Evolutionary conservation across 2,113 vertebrate genomes (phyloP), one percentile per base, ranked within the genome.

Genomic region (Scalopus aquaticus): DNA sequence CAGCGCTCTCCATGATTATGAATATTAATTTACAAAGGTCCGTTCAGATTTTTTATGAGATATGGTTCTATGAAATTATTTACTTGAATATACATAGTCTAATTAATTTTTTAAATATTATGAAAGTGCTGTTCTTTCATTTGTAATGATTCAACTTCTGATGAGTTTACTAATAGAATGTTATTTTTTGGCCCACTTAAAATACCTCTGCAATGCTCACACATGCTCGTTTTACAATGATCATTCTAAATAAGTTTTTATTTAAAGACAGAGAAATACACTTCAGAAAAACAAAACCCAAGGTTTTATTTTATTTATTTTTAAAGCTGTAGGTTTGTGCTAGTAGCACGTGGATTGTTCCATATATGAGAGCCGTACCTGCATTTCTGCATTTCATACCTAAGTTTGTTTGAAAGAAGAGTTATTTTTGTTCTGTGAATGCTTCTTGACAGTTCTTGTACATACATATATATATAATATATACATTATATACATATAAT

Each of bases 371-470:
- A 98, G 97, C 98, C 98, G 97, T 97, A 97, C 97, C 98, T 98
- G 97, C 98, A 98, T 98, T 98, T 98, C n/a, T n/a, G n/a, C 98
- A 98, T 98, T 98, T n/a, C n/a, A n/a, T n/a, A 98, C 97, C 98
- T 98, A 98, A 98, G 97, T 98, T 98, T 98, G 97, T 98, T 98
- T 98, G 98, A 98, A 98, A 98, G 97, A 98, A 98, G 98, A 98
- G 98, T 98, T 98, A 98, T 98, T 98, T 98, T 98, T 98, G 98
- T 98, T 98, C 97, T 98, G 98, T 98, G 98, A 98, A 98, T 98
- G 98, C 98, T 98, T 98, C 98, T 98, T 98, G 98, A 98, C 91
- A 78, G 98, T 98, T 98, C 98, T 98, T 98, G 98, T 98, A 98
- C 98, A 98, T 98, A 98, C 98, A 98, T 51, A 51, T 51, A 51